Conservation (phyloP, 2,113 vertebrate species). For the Bos javanicus region DNA sequence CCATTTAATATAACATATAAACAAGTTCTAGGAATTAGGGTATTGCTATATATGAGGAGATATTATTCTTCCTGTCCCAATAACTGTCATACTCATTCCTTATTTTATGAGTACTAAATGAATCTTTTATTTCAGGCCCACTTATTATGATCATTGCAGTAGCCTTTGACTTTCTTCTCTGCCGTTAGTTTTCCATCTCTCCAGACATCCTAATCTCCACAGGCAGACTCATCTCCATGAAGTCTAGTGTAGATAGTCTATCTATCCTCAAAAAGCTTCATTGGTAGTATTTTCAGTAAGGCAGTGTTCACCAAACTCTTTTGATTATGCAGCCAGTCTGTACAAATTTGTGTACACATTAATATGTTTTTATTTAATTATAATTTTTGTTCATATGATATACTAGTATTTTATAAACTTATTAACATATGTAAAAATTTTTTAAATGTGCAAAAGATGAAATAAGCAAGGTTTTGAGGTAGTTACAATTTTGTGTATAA, state of each 20-base stretch:
- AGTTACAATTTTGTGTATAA: background rate
- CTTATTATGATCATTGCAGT: background rate
- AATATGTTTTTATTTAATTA: background rate
- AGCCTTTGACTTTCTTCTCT: background rate
- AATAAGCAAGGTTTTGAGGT: background rate
- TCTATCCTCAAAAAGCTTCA: background rate
- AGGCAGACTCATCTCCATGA: background rate
- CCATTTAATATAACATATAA: background rate
- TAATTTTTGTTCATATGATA: background rate
- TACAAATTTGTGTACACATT: background rate
- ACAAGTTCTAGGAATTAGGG: background rate
- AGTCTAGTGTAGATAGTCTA: background rate
- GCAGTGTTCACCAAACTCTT: background rate
- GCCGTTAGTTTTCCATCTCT: background rate
- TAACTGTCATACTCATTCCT: background rate
- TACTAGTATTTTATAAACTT: background rate
- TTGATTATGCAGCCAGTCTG: background rate
- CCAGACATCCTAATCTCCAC: background rate
- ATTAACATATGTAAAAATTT: background rate
- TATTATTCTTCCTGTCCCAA: background rate
- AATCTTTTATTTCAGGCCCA: background rate
- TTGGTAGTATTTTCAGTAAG: background rate
- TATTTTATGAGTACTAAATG: background rate
- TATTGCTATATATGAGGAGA: background rate
- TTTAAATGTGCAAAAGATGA: background rate